A percentile compares a stretch with the other conserved stretches of the same genome.
These are phyloP conservation scores for Amblyornis subalaris DNA, from an alignment of 2,113 vertebrate species.

Conservation along the genomic window DNA sequence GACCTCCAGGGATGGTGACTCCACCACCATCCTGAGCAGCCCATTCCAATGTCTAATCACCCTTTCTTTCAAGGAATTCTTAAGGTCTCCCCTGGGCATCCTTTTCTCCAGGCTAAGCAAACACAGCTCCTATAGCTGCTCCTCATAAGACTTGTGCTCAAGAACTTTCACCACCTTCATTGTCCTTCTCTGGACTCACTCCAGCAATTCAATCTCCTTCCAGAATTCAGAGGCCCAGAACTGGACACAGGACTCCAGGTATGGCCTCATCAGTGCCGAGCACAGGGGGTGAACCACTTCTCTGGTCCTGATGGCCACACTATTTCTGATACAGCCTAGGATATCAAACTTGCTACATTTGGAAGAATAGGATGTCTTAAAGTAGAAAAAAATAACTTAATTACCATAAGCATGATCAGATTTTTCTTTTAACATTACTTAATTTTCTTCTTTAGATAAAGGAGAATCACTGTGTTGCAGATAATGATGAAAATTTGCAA, in stretches of 20 bases:
- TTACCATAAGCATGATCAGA: not conserved
- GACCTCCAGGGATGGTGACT: no score
- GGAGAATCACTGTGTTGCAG: not conserved
- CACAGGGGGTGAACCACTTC: fast-evolving
- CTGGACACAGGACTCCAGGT: not conserved
- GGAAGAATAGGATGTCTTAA: not conserved
- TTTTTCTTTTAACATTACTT: not conserved
- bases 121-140: not conserved
- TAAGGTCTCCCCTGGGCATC: not conserved
- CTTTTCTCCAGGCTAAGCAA: not conserved
- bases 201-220: not conserved
- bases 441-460: not conserved
- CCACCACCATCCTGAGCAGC: not conserved
- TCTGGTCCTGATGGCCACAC: not conserved
- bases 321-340: not conserved
- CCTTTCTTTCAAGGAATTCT: not conserved
- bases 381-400: not conserved
- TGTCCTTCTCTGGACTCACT: fast-evolving
- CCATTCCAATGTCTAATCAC: not conserved
- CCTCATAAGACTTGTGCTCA: not conserved
- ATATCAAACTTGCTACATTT: not conserved
- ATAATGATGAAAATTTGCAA: not conserved
- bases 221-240: not conserved
- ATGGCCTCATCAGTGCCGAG: no score
- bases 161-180: not conserved